Evolutionary conservation across 2,113 vertebrate genomes (phyloP), one percentile per base, ranked within the genome.

Genomic region (Circaetus cinerascens): DNA sequence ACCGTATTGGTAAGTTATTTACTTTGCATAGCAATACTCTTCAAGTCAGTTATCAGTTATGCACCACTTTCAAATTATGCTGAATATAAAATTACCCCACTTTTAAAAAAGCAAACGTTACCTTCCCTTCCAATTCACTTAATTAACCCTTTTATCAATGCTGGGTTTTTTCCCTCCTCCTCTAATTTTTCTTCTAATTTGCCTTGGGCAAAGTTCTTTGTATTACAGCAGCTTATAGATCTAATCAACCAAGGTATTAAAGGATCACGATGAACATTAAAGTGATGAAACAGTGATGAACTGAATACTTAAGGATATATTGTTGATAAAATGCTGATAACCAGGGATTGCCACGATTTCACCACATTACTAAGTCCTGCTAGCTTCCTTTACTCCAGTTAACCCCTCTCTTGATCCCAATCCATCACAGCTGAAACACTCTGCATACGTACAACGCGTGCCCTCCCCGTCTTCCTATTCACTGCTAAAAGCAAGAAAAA

Each of bases 71-170:
- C 78, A 90, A 86, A 91, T 85, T 95, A 93, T 3, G 29, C n/a
- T 66, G 78, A 83, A 93, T 46, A 73, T 50, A 93, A 96, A 95
- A 94, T 59, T 69, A 76, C 23, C 30, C 45, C 57, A 20, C 66
- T 86, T 96, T 69, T 25, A 7, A 71, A 81, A 95, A 94, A 91
- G 71, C 59, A 87, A 95, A 90, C 84, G 95, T 73, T 86, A 55
- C 87, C 45, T 97, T 91, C 86, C 69, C 38, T 89, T 95, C 80
- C 62, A 95, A 85, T 75, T 95, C 81, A 91, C 45, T 95, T 97
- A 97, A 97, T 95, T 95, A 96, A 97, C 81, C 84, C 93, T 96
- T 95, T 96, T 97, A 97, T 95, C 74, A 90, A 63, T 46, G 93
- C 6, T 90, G 88, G 25, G 45, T 96, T 95, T 95, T 91, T n/a